These are phyloP conservation scores for Tridacna crocea DNA, from an alignment of 2,888 invertebrate genomes.

Conservation along the genomic window DNA sequence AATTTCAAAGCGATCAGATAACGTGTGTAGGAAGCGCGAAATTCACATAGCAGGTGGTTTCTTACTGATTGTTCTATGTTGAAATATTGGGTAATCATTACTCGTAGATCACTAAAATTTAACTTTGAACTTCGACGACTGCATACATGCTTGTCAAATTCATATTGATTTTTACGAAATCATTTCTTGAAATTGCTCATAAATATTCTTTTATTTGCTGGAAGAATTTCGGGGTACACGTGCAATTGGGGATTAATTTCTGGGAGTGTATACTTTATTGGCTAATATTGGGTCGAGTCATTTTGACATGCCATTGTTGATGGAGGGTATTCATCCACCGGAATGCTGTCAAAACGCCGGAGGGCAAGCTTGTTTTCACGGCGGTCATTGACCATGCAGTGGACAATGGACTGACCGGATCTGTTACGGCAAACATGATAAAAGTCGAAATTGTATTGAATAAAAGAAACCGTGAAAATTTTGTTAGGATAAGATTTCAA, in stretches of 20 bases:
- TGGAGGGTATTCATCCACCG: not conserved
- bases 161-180: too few species aligned
- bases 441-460: not conserved
- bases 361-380: conserved; percentile 36
- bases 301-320: conserved; percentile 55
- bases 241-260: conserved; percentile 1
- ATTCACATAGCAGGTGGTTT: conserved; percentile 41
- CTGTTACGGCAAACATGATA: not conserved
- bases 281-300: conserved; percentile 43
- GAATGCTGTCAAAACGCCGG: conserved; percentile 31
- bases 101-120: conserved; percentile 25
- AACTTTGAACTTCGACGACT: not conserved
- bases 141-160: too few species aligned
- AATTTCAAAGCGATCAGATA: not conserved
- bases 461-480: not conserved
- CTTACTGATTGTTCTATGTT: conserved; percentile 8
- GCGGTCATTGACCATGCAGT: conserved; percentile 56
- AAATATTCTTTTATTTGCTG: too few species aligned
- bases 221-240: too few species aligned
- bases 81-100: conserved; percentile 56
- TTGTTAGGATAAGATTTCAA: too few species aligned
- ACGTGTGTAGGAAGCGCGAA: conserved; percentile 20
- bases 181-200: too few species aligned
- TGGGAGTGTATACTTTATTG: conserved; percentile 8
- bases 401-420: conserved; percentile 37